A percentile compares a stretch with the other conserved stretches of the same genome.
Evolutionary conservation across 1,140 invertebrate genomes (phyloP).

Genomic region (Asobara japonica): DNA sequence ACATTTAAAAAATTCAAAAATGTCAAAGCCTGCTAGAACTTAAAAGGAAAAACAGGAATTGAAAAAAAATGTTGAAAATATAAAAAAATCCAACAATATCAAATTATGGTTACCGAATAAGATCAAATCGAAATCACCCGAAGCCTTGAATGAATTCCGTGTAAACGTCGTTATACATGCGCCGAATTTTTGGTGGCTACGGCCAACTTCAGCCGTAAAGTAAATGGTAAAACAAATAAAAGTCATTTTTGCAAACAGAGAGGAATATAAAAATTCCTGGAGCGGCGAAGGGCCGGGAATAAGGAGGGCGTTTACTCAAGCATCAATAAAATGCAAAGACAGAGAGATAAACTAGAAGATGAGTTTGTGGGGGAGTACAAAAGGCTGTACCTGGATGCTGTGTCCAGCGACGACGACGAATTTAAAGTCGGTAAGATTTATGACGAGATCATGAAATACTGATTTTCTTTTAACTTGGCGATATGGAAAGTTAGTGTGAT

Average conservation of each 20-base stretch:
- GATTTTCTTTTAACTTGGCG: no score
- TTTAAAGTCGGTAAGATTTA: background rate
- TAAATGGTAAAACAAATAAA: background rate
- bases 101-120: background rate
- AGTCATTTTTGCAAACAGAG: slow-evolving; percentile 10
- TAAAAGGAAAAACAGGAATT: no score
- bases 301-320: background rate
- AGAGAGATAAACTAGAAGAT: slow-evolving; percentile 1
- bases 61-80: no score
- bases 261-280: slow-evolving; percentile 3
- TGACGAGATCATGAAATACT: background rate
- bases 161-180: background rate
- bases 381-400: background rate
- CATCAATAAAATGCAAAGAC: slow-evolving; percentile 10
- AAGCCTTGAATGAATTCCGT: background rate
- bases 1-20: no score
- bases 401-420: background rate
- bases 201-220: background rate
- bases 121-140: background rate
- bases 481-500: no score
- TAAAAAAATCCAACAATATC: background rate
- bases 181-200: background rate
- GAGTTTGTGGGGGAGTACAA: background rate
- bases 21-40: no score
- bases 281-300: background rate